These are phyloP conservation scores for Resseliella maxima DNA, from an alignment of 2,888 invertebrate genomes.

Conservation along the genomic window DNA sequence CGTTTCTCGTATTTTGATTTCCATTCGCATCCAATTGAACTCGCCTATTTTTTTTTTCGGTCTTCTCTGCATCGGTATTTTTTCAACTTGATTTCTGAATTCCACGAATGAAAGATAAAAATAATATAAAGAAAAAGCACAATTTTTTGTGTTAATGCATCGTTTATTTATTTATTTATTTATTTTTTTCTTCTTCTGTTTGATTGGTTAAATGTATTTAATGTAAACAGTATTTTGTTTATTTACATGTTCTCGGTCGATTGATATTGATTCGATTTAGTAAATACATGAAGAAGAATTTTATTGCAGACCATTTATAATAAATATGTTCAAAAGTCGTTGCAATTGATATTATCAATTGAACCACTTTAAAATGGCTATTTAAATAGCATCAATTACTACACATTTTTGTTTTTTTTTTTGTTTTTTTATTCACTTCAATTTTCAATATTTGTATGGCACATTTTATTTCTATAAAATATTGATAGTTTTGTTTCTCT, in stretches of 20 bases:
- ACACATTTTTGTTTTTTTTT: no score
- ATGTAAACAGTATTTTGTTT: neutral
- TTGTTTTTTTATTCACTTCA: no score
- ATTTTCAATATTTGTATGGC: no score
- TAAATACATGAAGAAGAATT: neutral
- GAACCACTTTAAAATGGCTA: no score
- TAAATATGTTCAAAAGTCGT: neutral
- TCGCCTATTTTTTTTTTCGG: neutral
- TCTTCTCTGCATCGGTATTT: neutral
- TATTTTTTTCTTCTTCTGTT: no score
- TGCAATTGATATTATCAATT: neutral
- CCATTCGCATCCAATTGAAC: neutral
- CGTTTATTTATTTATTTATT: neutral
- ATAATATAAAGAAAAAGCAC: no score
- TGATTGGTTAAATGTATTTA: slow-evolving; percentile 34
- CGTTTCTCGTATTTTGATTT: no score
- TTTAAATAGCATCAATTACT: slow-evolving; percentile 33
- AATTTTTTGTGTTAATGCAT: neutral
- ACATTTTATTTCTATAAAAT: neutral
- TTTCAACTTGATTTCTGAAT: neutral
- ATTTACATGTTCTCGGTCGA: neutral
- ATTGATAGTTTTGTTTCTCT: no score
- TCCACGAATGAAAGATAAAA: neutral
- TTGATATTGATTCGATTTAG: neutral
- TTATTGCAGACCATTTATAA: neutral